A percentile compares a stretch with the other conserved stretches of the same genome.
Evolutionary conservation across 2,113 vertebrate species (phyloP).

Genomic region (Periophthalmus modestus): DNA sequence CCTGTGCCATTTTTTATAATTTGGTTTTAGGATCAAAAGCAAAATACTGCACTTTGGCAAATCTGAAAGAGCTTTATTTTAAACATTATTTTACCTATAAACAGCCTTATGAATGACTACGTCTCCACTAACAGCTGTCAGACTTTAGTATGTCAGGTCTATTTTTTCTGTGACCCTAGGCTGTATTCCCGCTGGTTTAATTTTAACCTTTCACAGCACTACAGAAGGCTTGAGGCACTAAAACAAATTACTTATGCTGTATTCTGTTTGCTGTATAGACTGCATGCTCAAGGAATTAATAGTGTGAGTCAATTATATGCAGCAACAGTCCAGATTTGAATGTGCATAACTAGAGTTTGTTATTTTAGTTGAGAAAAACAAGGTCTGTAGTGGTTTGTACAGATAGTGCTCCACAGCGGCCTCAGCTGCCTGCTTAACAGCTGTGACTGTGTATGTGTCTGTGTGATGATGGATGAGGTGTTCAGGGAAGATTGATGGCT

Average conservation of each 20-base stretch:
- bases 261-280: slow-evolving; percentile 33
- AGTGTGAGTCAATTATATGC: slow-evolving; percentile 24
- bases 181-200: slow-evolving; percentile 57
- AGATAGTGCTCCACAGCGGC: slow-evolving; percentile 1
- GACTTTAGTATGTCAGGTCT: slow-evolving; percentile 35
- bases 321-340: slow-evolving; percentile 17
- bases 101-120: slow-evolving; percentile 38
- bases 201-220: slow-evolving; percentile 51
- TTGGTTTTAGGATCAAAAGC: neutral
- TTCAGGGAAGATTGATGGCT: slow-evolving; percentile 29
- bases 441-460: slow-evolving; percentile 1
- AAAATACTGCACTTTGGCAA: neutral
- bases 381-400: slow-evolving; percentile 4
- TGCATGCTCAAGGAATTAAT: slow-evolving; percentile 21
- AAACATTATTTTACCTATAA: neutral
- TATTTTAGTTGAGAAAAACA: slow-evolving; percentile 17
- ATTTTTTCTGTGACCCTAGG: slow-evolving; percentile 33
- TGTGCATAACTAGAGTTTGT: slow-evolving; percentile 1
- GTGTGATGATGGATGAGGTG: neutral
- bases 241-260: slow-evolving; percentile 51
- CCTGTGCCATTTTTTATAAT: neutral
- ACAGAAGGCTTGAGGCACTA: slow-evolving; percentile 53
- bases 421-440: slow-evolving; percentile 7
- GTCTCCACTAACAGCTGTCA: slow-evolving; percentile 37
- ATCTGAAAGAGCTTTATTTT: neutral